phyloP scores from a whole-genome alignment of 1,140 invertebrate species.

The Aricia agestis region DNA sequence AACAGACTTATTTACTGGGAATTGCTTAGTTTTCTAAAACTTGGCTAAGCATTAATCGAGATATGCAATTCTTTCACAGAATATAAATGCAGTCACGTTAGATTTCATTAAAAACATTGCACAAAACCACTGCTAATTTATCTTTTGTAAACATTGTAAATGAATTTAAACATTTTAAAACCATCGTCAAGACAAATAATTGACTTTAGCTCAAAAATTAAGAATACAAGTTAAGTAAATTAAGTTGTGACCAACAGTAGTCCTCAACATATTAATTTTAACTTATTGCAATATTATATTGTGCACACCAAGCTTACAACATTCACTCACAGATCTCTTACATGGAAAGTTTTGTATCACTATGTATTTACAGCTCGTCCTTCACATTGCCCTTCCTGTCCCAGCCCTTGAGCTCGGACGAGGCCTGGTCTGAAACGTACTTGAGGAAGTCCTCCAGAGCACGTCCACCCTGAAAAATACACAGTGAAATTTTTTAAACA shows the following conservation, averaged over 20 bases:
- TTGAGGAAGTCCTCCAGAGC: conserved; percentile 97
- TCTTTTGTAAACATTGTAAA: background rate
- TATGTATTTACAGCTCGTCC: conserved; percentile 80
- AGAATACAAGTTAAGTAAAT: too few relatives aligned
- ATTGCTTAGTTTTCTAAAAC: background rate
- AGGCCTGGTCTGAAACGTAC: conserved; percentile 95
- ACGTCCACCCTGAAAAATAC: conserved; percentile 85
- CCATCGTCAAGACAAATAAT: background rate
- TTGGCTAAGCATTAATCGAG: background rate
- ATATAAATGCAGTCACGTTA: background rate
- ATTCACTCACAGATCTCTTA: conserved; percentile 65
- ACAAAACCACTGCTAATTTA: background rate
- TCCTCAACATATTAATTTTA: background rate
- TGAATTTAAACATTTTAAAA: background rate
- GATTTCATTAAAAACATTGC: background rate
- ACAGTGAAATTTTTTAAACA: too few relatives aligned
- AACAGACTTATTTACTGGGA: conserved; percentile 5
- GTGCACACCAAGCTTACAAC: conserved; percentile 32
- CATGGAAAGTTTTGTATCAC: conserved; percentile 57
- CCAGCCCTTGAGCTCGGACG: conserved; percentile 91
- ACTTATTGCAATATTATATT: conserved; percentile 25
- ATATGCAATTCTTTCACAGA: conserved; percentile 7
- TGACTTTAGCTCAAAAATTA: background rate
- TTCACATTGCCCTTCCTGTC: conserved; percentile 92
- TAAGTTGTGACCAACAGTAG: too few relatives aligned